Base-by-base conservation (phyloP, 2,113 vertebrate genomes). In the Stigmatopora nigra region DNA sequence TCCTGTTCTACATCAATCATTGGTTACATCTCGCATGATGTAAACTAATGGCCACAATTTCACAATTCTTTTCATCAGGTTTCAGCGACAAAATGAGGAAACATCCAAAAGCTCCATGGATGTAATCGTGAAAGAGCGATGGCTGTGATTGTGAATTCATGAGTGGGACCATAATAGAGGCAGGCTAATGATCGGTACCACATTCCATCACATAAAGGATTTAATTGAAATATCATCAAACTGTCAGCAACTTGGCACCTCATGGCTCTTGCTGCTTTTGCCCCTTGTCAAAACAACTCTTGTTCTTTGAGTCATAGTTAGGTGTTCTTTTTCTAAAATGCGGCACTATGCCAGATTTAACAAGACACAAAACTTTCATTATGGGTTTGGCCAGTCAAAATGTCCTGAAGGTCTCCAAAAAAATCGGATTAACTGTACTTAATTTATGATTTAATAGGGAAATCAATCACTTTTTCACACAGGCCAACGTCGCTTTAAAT, bases 151-250 rank as follows among this genome's bases (percentile, higher is more conserved):
- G 56, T 68, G 63, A 77, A 83, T 78, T 81, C 14, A 70, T 71
- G 60, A 73, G 56, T 48, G 49, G 38, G 6, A 38, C 17, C 5
- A 45, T 51, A 57, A 67, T 22, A 14, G 61, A 49, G 61, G 67
- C 36, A 31, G 60, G 41, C 64, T 76, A 52, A 76, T 72, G 60
- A 61, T 71, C 69, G 25, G 69, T 51, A 61, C 56, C 8, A 15
- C 41, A 44, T 25, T 67, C 64, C 36, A 52, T 56, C 79, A 60
- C 75, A 82, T 87, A 77, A 85, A 78, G 69, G 49, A 82, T 84
- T 65, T 73, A 59, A 70, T 64, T 59, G 57, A 64, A 46, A 22
- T 64, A 80, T 78, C 57, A 13, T 77, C 72, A 79, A 8, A 66
- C 20, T 68, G 63, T 68, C 69, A 67, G 13, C 47, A 66, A n/a